Evolutionary conservation across 2,797 vertebrate genomes (phyloP), one percentile per base, ranked within the genome.

Genomic region (Parauchenoglanis ngamensis): DNA sequence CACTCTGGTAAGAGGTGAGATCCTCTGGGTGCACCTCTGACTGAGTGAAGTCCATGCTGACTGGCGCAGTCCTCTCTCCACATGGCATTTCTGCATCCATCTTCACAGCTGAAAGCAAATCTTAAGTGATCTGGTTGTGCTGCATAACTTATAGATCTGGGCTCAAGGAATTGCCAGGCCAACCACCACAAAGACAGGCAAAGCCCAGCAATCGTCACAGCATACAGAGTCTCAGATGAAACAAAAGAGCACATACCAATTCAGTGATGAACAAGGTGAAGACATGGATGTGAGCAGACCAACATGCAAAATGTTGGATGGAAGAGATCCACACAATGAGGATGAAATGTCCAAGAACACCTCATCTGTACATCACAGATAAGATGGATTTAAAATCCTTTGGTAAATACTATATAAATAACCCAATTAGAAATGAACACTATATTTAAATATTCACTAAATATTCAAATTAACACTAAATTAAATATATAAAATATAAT

Each of bases 101-200:
- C 98, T 98, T 99, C 96, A 96, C 95, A 94, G 97, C 98, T 99
- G 98, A 94, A 98, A 99, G 93, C 93, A 99, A 96, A 99, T 96
- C 98, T 98, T 96, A 96, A 97, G 97, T 96, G 96, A 96, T 96
- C 94, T 96, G 96, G 96, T 96, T 95, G 92, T 94, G 93, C 82
- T 95, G 94, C 91, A 84, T 87, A 59, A 83, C 65, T 12, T 80
- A 68, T 28, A 25, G 84, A 87, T 80, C 65, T 86, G 75, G 77
- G 83, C 77, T 72, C 59, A 89, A 85, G 28, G 31, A 82, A 86
- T 91, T 94, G 93, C 93, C 89, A 93, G 89, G 92, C 84, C 91
- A 87, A 91, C 88, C 93, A 91, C 91, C 89, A 92, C 93, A 94
- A 92, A 94, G 89, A 94, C 90, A 93, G 76, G 87, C 94, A 95